Base-by-base conservation (phyloP, 2,888 invertebrate genomes). In the Buathra laborator region DNA sequence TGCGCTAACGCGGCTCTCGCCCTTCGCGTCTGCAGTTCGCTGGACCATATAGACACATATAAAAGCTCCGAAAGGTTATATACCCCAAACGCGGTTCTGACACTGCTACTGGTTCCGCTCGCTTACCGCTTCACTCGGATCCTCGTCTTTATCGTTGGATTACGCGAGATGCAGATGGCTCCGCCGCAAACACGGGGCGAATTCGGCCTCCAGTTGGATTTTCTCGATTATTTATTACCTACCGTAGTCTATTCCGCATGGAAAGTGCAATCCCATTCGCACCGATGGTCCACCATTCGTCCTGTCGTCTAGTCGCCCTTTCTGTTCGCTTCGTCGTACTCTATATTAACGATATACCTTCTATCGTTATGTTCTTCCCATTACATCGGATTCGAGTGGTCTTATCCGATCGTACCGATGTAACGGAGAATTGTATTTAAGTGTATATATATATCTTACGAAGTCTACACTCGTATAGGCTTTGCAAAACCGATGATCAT, bases 111-210 rank as follows among this genome's bases (percentile, higher is more conserved):
- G 16, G 51, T 64, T 64, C 51, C 12, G 48, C 64, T 32, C 19
- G 19, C 32, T n/a, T 44, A 14, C 29, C 64, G 51, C 51, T 64
- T 75, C 75, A 66, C 51, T 64, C 64, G 64, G 48, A 75, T 75
- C 62, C 77, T 67, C 56, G 79, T 82, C 84, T 86, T 86, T 86
- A 84, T 84, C 86, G 84, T 77, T 67, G 86, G 86, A 86, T 86
- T 86, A 86, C 86, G 81, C 67, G 84, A 86, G 84, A 86, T 86
- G 86, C 86, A 86, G 84, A 86, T 86, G 84, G 84, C 81, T 9
- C 70, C 81, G 51, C 62, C 72, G 14, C 70, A 56, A 72, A 24
- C 44, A 72, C 71, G 76, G 56, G 84, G 19, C 66, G 76, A 80
- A 74, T 76, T 67, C 59, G 68, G 46, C 48, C 86, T 79, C 78